Evolutionary conservation across 2,888 invertebrate species (phyloP).

Genomic region (Drosophila diplacantha): DNA sequence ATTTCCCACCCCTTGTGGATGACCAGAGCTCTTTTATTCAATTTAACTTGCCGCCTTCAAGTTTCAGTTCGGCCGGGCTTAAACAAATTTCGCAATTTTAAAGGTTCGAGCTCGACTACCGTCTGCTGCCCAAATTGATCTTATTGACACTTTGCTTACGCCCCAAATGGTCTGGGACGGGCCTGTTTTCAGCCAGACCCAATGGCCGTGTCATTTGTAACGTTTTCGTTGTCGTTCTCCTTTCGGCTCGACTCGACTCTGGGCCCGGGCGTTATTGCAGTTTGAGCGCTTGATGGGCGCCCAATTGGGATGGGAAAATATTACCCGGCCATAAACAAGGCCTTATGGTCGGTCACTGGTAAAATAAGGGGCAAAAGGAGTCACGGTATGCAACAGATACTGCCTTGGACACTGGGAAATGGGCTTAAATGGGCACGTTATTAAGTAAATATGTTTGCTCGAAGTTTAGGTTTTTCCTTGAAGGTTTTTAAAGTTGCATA

Average conservation of each 20-base stretch:
- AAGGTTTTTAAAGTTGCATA: not conserved
- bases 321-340: slow-evolving; percentile 34
- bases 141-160: slow-evolving; percentile 63
- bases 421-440: slow-evolving; percentile 6
- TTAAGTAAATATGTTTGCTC: slow-evolving; percentile 12
- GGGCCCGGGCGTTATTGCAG: slow-evolving; percentile 41
- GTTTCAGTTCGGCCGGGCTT: slow-evolving; percentile 29
- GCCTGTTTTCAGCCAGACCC: slow-evolving; percentile 32
- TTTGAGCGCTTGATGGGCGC: slow-evolving; percentile 38
- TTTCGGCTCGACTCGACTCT: slow-evolving; percentile 2
- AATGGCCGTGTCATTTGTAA: slow-evolving; percentile 64
- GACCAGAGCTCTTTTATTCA: slow-evolving; percentile 46
- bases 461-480: not conserved
- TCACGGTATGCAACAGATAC: slow-evolving; percentile 48
- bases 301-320: slow-evolving; percentile 42
- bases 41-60: slow-evolving; percentile 47
- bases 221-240: slow-evolving; percentile 39
- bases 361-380: not conserved
- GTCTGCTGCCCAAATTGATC: slow-evolving; percentile 58
- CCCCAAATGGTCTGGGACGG: slow-evolving; percentile 50
- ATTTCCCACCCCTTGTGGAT: not conserved
- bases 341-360: slow-evolving; percentile 23
- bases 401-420: slow-evolving; percentile 8
- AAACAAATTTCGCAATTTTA: slow-evolving; percentile 57
- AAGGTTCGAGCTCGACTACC: slow-evolving; percentile 26